These are phyloP conservation scores for Lasius platythorax DNA, from an alignment of 2,888 invertebrate species.

Conservation along the genomic window DNA sequence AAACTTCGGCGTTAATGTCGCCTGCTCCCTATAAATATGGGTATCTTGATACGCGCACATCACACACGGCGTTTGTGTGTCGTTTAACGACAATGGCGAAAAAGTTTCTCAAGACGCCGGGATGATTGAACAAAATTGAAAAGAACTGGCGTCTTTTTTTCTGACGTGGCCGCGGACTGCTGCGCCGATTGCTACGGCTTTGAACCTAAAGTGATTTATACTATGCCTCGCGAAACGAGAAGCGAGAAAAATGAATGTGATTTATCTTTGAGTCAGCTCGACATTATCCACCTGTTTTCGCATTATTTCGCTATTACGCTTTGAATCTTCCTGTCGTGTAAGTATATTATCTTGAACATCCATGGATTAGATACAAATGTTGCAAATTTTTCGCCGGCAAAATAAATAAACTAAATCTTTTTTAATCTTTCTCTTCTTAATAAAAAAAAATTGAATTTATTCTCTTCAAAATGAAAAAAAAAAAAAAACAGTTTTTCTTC, in stretches of 20 bases:
- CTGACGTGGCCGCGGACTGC: neutral
- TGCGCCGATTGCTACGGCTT: slow-evolving; percentile 31
- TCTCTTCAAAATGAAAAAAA: neutral
- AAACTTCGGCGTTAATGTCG: slow-evolving; percentile 52
- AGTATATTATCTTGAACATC: neutral
- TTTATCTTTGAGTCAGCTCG: slow-evolving; percentile 25
- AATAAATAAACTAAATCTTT: neutral
- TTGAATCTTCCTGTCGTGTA: neutral
- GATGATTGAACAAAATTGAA: slow-evolving; percentile 11
- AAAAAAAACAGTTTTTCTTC: neutral
- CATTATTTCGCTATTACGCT: slow-evolving; percentile 17
- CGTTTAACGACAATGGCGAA: neutral
- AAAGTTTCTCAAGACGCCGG: neutral
- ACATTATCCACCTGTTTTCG: slow-evolving; percentile 48
- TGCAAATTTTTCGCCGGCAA: neutral
- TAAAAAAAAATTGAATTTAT: neutral
- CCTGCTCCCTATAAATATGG: slow-evolving; percentile 30
- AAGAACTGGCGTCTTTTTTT: neutral
- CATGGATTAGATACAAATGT: slow-evolving; percentile 1
- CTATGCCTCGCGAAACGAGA: neutral
- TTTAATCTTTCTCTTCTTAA: neutral
- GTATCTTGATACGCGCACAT: neutral
- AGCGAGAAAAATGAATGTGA: slow-evolving; percentile 23
- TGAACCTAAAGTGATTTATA: slow-evolving; percentile 38
- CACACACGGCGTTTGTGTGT: neutral